Evolutionary conservation across 2,888 invertebrate genomes (phyloP).

Genomic region (Xestia xanthographa): DNA sequence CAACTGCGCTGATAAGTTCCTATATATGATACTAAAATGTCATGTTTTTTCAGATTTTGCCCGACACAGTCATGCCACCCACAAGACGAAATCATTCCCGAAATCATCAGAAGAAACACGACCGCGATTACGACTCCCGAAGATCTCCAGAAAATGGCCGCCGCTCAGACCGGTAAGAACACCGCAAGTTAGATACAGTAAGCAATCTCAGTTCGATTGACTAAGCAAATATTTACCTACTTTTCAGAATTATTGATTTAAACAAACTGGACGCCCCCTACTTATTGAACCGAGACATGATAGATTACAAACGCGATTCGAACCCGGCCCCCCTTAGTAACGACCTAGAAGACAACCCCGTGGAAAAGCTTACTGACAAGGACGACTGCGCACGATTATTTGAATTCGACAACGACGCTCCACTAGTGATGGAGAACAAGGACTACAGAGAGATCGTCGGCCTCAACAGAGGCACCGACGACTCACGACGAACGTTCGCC

Average conservation of each 20-base stretch:
- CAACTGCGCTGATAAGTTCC: background rate
- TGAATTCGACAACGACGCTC: slow-evolving; percentile 91
- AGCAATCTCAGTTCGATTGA: background rate
- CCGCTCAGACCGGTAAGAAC: slow-evolving; percentile 84
- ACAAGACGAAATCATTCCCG: slow-evolving; percentile 86
- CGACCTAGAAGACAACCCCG: slow-evolving; percentile 84
- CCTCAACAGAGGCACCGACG: slow-evolving; percentile 87
- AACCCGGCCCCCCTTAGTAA: slow-evolving; percentile 75
- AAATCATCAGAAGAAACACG: slow-evolving; percentile 86
- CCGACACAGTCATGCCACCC: slow-evolving; percentile 89
- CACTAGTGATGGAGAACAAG: slow-evolving; percentile 88
- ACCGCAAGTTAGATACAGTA: background rate
- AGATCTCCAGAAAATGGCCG: slow-evolving; percentile 86
- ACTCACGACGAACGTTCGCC: slow-evolving; percentile 88
- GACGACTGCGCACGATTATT: slow-evolving; percentile 89
- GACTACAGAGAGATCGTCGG: slow-evolving; percentile 87
- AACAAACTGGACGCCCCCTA: slow-evolving; percentile 87
- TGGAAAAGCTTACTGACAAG: slow-evolving; percentile 85
- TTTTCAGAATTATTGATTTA: slow-evolving; percentile 88
- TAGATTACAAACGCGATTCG: slow-evolving; percentile 82
- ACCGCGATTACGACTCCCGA: slow-evolving; percentile 84
- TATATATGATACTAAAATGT: background rate
- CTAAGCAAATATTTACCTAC: background rate
- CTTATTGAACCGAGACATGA: slow-evolving; percentile 83
- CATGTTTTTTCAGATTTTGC: slow-evolving; percentile 80